Base-by-base conservation (phyloP, 53 echinoderm and acorn worm species). In the Temnopleurus reevesii region DNA sequence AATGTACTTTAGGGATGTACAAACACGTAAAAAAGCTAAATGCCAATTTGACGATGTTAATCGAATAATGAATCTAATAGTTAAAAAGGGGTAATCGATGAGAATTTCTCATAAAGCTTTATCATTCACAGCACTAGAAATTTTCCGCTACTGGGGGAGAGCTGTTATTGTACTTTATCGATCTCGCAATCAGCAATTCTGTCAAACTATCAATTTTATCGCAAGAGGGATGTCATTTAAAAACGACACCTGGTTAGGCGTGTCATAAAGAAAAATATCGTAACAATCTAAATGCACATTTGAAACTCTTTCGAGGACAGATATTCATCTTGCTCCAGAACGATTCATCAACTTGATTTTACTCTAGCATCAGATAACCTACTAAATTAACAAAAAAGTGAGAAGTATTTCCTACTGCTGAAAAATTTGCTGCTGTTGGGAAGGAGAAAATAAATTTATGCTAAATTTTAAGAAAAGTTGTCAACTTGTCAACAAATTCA, bases 261-360 rank as follows among this genome's bases (percentile, higher is more conserved):
- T 41, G 7, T 8, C 38, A 38, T n/a, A 41, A 71, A 71, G 71
- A 71, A 71, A 41, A 38, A 41, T 71, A 71, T 71, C 71, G 23
- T 19, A 8, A 18, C 2, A 71, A 71, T 71, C 71, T 71, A 38
- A 71, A 71, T 71, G 71, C 41, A 71, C 38, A n/a, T 71, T 71
- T 43, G 71, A 2, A 71, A 71, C 71, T 38, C 36, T 71, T 71
- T 71, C 71, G 41, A 71, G 23, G 41, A n/a, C 28, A 41, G 71
- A 71, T n/a, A 71, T 21, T 38, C n/a, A 17, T 19, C 41, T 41
- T n/a, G 5, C 41, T 43, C 36, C 1, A 41, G 23, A 71, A 21
- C 71, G 15, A 18, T 71, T 38, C 41, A 8, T 23, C 21, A 56
- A 1, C 56, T 56, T 12, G 19, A 36, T 35, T n/a, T 71, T 41